phyloP scores from a whole-genome alignment of 2,888 invertebrate genomes.

The Mimas tiliae region DNA sequence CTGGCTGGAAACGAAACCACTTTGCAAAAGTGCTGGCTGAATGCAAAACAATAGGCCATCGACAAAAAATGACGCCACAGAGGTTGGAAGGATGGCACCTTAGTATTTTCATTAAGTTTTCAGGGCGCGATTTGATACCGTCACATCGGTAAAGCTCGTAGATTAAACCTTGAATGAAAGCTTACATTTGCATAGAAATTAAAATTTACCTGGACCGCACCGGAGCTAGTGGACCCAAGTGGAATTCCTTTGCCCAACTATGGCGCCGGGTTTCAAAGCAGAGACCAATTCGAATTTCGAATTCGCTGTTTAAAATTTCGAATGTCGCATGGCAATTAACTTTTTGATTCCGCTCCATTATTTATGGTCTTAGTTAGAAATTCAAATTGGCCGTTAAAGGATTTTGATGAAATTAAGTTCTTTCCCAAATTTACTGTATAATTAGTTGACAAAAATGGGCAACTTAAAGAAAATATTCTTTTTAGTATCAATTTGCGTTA shows the following conservation, averaged over 20 bases:
- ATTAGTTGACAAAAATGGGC: not conserved
- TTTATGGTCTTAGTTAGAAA: conserved; percentile 20
- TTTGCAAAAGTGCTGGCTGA: not conserved
- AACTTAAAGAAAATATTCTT: not conserved
- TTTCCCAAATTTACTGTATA: not conserved
- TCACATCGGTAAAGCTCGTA: conserved; percentile 72
- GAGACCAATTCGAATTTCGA: conserved; percentile 55
- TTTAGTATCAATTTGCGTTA: not conserved
- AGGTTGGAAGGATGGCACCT: conserved; percentile 18
- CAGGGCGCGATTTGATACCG: conserved; percentile 69
- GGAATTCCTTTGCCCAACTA: conserved; percentile 69
- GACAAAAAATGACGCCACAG: conserved; percentile 1
- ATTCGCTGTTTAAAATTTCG: conserved; percentile 39
- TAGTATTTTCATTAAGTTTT: conserved; percentile 78
- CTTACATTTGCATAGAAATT: conserved; percentile 84
- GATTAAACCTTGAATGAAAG: conserved; percentile 78
- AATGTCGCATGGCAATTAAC: conserved; percentile 41
- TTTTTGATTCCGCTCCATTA: conserved; percentile 30
- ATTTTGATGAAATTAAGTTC: not conserved
- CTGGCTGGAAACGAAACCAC: not conserved
- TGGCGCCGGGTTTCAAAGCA: conserved; percentile 58
- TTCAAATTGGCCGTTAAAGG: conserved; percentile 3
- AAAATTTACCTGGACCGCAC: conserved; percentile 80
- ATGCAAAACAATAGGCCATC: not conserved
- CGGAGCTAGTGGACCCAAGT: conserved; percentile 69